phyloP scores from a whole-genome alignment of 2,797 vertebrate genomes.

The Sternarchorhynchus goeldii region DNA sequence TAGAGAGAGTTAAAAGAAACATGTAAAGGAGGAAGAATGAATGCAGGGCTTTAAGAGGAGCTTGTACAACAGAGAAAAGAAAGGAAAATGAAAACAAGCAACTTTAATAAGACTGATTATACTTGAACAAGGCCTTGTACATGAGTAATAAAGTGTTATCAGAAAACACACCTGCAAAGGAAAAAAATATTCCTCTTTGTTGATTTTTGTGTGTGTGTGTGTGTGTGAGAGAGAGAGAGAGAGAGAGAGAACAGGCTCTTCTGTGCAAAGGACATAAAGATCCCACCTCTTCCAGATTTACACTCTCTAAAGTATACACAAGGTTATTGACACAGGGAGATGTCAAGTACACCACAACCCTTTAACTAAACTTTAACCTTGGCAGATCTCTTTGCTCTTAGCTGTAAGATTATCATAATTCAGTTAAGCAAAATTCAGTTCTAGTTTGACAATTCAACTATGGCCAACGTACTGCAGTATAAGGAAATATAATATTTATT shows the following conservation, averaged over 20 bases:
- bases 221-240: background rate
- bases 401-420: slow-evolving; percentile 13
- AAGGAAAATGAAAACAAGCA: background rate
- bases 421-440: slow-evolving; percentile 9
- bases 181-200: background rate
- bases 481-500: too few species aligned
- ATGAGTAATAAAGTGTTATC: background rate
- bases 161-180: slow-evolving; percentile 18
- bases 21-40: background rate
- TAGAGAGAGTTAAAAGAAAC: background rate
- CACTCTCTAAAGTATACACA: slow-evolving; percentile 31
- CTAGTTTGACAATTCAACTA: background rate
- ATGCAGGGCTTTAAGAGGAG: background rate
- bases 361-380: slow-evolving; percentile 42
- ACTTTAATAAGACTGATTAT: background rate
- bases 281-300: slow-evolving; percentile 32
- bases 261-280: slow-evolving; percentile 35
- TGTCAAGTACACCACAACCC: slow-evolving; percentile 38
- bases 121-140: background rate
- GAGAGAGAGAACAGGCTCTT: background rate
- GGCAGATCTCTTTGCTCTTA: slow-evolving; percentile 1
- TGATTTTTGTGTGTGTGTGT: background rate
- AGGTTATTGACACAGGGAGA: slow-evolving; percentile 52
- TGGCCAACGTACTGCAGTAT: background rate
- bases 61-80: background rate